phyloP scores from a whole-genome alignment of 2,797 vertebrate genomes.

The Notamacropus eugenii region DNA sequence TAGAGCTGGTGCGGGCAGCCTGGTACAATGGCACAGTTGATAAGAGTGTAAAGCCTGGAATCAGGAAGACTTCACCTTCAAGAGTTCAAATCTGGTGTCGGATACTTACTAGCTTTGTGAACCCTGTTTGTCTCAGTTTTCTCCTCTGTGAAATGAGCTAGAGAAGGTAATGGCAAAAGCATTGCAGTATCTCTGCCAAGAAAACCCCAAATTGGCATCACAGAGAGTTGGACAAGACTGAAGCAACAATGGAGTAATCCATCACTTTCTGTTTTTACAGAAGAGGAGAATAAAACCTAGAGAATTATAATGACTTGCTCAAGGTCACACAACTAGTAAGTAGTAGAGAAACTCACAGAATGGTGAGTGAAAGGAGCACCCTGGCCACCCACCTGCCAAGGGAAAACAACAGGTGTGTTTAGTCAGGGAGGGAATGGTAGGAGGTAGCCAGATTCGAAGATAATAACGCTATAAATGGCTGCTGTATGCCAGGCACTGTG shows the following conservation, averaged over 20 bases:
- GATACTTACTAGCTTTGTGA: neutral
- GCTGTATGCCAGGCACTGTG: neutral
- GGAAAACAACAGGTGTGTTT: neutral
- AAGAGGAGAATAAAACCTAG: neutral
- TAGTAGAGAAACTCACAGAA: neutral
- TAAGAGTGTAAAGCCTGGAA: no score
- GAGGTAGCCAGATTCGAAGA: neutral
- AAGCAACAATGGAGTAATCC: neutral
- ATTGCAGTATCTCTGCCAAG: no score
- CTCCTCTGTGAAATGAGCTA: neutral
- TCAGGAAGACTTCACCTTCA: no score
- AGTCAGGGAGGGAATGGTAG: neutral
- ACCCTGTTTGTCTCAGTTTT: neutral
- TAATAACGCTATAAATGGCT: neutral
- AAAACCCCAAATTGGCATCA: neutral
- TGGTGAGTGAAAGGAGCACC: neutral
- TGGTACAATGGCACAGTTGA: neutral
- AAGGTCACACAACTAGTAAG: rapidly evolving
- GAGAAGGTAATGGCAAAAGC: neutral
- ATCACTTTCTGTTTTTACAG: neutral
- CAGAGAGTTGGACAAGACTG: neutral
- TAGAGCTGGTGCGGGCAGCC: neutral
- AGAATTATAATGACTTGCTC: neutral
- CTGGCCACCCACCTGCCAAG: neutral
- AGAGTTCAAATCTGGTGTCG: neutral